Evolutionary conservation across 2,888 invertebrate genomes (phyloP), one percentile per base, ranked within the genome.

Genomic region (Hydrotaea cyrtoneurina): DNA sequence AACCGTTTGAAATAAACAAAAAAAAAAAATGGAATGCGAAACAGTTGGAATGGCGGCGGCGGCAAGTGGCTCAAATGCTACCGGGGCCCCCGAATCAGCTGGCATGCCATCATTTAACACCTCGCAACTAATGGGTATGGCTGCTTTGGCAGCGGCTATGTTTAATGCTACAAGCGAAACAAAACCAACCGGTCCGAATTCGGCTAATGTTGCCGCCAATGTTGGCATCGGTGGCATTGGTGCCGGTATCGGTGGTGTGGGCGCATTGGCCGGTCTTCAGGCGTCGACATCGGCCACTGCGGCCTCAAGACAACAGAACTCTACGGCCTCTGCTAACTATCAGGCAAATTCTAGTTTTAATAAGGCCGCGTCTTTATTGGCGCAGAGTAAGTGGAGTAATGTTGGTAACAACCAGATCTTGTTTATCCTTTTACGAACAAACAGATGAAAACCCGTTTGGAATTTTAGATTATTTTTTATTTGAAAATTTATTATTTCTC

Each of bases 281-380:
- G 64, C 53, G 64, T 66, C 83, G 75, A 73, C 81, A 50, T 69
- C 78, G 71, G 82, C 80, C 75, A 85, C 59, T 82, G 62, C 71
- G 23, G 77, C 77, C 77, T 36, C 83, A 76, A 81, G 86, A 59
- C 84, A 79, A 72, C 86, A 89, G n/a, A 31, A 31, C 31, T 4
- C 31, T 2, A 31, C 31, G 31, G 7, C 31, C 82, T 88, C 88
- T 59, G 66, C 87, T 64, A 88, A 7, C 88, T 31, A 31, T 92
- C 92, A 92, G 86, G 92, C 90, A 88, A 93, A 89, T 87, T 90
- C 92, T 79, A 91, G 90, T 90, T 91, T 90, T 75, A 91, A 90
- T 87, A 92, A 92, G 94, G 95, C 96, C 90, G 96, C 96, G 92
- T 95, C 96, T 91, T 94, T 96, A 92, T 94, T 97, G 93, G 96